Evolutionary conservation across 2,113 vertebrate genomes (phyloP).

Genomic region (Tyrannus savana): DNA sequence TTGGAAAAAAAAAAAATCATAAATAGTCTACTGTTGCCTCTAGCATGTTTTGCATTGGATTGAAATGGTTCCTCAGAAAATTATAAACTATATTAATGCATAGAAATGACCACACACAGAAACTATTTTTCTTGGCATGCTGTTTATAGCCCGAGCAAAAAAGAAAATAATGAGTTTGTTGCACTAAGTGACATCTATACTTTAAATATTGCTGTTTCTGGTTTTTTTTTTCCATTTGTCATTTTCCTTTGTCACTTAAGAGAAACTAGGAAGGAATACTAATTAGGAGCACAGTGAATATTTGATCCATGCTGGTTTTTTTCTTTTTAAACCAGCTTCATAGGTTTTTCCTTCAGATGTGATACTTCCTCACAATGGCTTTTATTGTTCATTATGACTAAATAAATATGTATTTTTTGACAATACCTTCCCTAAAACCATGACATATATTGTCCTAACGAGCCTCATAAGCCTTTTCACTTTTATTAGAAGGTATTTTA

Average conservation of each 20-base stretch:
- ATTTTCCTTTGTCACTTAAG: slow-evolving; percentile 36
- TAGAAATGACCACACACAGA: slow-evolving; percentile 56
- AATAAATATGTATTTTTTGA: background rate
- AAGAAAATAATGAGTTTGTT: slow-evolving; percentile 64
- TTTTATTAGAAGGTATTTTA: background rate
- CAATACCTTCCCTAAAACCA: background rate
- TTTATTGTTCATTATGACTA: background rate
- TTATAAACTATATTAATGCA: slow-evolving; percentile 41
- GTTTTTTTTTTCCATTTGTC: slow-evolving; percentile 56
- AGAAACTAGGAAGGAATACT: slow-evolving; percentile 63
- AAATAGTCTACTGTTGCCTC: slow-evolving; percentile 46
- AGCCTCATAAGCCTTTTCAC: background rate
- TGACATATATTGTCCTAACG: background rate
- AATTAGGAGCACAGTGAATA: slow-evolving; percentile 49
- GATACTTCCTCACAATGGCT: background rate
- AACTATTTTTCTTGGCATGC: slow-evolving; percentile 43
- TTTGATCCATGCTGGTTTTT: background rate
- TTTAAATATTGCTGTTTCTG: slow-evolving; percentile 59
- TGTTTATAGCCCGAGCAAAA: slow-evolving; percentile 62
- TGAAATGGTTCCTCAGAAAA: slow-evolving; percentile 57
- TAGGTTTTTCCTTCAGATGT: background rate
- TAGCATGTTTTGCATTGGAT: slow-evolving; percentile 35
- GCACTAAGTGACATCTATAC: slow-evolving; percentile 39
- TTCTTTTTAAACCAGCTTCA: background rate
- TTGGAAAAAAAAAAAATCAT: slow-evolving; percentile 30